These are phyloP conservation scores for Lucinisca nassula DNA, from an alignment of 2,888 invertebrate genomes.

Conservation along the genomic window DNA sequence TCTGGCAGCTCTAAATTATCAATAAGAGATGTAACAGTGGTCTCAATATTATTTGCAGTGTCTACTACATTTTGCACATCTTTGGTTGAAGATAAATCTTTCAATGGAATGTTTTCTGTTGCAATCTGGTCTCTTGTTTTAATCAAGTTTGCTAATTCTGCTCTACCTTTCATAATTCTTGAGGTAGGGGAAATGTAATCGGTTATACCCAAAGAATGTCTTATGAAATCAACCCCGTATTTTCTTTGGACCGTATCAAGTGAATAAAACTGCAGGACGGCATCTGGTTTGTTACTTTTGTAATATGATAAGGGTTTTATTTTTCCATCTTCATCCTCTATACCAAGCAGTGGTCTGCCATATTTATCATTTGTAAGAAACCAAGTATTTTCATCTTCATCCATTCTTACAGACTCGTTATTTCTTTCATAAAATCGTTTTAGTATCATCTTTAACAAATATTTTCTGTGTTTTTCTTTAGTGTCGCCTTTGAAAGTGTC, in stretches of 20 bases:
- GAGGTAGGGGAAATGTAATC: conserved; percentile 27
- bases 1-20: not conserved
- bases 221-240: conserved; percentile 45
- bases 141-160: not conserved
- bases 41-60: not conserved
- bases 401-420: conserved; percentile 17
- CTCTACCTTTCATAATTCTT: not conserved
- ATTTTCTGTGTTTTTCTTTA: conserved; percentile 16
- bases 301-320: conserved; percentile 39
- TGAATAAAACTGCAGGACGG: conserved; percentile 28
- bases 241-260: conserved; percentile 43
- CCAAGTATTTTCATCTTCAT: not conserved
- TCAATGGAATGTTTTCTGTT: conserved; percentile 29
- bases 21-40: not conserved
- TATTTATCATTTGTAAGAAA: conserved; percentile 25
- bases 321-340: conserved; percentile 24
- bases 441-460: conserved; percentile 28
- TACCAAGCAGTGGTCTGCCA: conserved; percentile 39
- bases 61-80: conserved; percentile 37
- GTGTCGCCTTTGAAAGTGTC: conserved; percentile 35
- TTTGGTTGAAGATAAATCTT: conserved; percentile 48
- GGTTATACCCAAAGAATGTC: conserved; percentile 41
- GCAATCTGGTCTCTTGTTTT: not conserved
- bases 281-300: conserved; percentile 39
- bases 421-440: conserved; percentile 54